phyloP scores from a whole-genome alignment of 1,140 invertebrate genomes.

The Drosophila guanche region DNA sequence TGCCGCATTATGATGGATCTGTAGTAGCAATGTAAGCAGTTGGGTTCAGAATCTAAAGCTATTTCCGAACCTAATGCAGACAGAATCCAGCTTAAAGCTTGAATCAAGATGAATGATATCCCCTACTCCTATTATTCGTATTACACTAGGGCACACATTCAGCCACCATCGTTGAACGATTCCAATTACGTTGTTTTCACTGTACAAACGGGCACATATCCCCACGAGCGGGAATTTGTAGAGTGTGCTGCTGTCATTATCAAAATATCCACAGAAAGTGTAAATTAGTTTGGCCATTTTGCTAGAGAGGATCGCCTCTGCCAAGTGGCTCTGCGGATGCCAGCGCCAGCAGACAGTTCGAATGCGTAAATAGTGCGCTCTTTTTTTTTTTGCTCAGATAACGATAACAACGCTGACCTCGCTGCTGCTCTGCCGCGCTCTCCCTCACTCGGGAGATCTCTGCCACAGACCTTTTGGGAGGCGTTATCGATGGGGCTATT shows the following conservation, averaged over 20 bases:
- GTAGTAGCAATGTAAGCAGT: too few species aligned
- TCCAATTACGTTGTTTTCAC: too few species aligned
- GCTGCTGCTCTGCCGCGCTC: slow-evolving; percentile 16
- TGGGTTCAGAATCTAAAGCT: too few species aligned
- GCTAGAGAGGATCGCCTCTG: slow-evolving; percentile 45
- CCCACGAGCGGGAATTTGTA: neutral
- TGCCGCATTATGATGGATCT: too few species aligned
- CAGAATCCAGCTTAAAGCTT: too few species aligned
- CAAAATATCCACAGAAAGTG: neutral
- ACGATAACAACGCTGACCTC: slow-evolving; percentile 48
- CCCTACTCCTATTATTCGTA: too few species aligned
- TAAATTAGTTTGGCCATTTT: too few species aligned
- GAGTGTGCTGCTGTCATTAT: neutral
- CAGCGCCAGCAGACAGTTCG: slow-evolving; percentile 12
- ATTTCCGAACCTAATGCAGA: too few species aligned
- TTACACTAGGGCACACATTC: too few species aligned
- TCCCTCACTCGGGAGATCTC: slow-evolving; percentile 12
- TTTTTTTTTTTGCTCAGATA: slow-evolving; percentile 46
- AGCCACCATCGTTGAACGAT: too few species aligned
- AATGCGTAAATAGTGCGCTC: slow-evolving; percentile 19
- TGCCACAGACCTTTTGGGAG: slow-evolving; percentile 29
- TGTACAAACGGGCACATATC: neutral
- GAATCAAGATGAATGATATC: too few species aligned
- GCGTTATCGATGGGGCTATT: slow-evolving; percentile 52
- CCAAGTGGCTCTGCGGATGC: slow-evolving; percentile 16